Percentiles rank a stretch among this genome's conserved stretches.
These are phyloP conservation scores for Squalus acanthias DNA, from an alignment of 2,797 vertebrate genomes.

Conservation along the genomic window DNA sequence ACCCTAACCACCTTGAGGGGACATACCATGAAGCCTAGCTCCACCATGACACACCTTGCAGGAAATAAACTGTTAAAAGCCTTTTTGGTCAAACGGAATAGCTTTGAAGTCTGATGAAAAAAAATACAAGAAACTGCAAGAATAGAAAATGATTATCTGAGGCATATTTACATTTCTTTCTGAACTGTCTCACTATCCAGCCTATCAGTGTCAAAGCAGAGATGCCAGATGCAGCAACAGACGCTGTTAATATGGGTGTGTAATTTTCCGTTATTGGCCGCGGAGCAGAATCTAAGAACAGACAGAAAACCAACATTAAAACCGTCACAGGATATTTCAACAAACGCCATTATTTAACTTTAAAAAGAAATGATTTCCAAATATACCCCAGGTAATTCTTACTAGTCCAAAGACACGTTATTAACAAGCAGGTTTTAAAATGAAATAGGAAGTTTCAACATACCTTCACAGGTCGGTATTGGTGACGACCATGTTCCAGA, in stretches of 20 bases:
- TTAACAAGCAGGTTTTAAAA: neutral
- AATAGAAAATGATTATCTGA: neutral
- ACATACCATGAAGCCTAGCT: neutral
- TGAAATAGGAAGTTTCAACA: neutral
- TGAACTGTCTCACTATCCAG: slow-evolving; percentile 12
- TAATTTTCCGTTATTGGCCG: neutral
- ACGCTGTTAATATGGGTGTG: neutral
- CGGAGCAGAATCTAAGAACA: neutral
- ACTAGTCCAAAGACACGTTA: neutral
- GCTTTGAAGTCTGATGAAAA: neutral
- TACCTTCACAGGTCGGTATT: slow-evolving; percentile 28
- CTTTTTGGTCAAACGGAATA: neutral
- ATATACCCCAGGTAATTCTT: neutral
- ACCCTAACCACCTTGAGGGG: neutral
- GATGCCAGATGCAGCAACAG: neutral
- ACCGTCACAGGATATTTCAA: neutral
- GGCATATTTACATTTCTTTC: neutral
- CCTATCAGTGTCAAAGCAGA: neutral
- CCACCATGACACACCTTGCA: neutral
- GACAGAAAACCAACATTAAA: neutral
- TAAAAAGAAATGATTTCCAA: neutral
- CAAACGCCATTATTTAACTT: neutral
- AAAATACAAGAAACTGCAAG: neutral
- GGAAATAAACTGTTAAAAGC: neutral
- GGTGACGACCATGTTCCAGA: neutral